A percentile compares a stretch with the other conserved stretches of the same genome.
phyloP scores from a whole-genome alignment of 1,140 invertebrate genomes.

The Dinoponera quadriceps region DNA sequence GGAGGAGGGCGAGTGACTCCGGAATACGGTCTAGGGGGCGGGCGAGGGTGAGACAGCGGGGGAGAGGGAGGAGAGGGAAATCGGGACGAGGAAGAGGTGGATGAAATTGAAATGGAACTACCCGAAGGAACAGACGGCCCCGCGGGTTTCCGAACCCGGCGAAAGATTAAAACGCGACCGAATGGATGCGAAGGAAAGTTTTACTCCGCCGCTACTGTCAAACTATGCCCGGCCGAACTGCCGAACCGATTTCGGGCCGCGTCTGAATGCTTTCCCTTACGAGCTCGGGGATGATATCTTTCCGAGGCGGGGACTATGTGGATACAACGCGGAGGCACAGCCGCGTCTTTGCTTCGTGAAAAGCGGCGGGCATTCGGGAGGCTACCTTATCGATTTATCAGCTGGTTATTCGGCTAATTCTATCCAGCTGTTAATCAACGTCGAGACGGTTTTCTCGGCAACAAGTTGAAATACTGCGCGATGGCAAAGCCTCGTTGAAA shows the following conservation, averaged over 20 bases:
- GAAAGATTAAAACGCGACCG: slow-evolving; percentile 83
- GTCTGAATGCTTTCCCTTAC: slow-evolving; percentile 63
- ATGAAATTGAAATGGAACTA: slow-evolving; percentile 84
- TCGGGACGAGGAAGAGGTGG: slow-evolving; percentile 16
- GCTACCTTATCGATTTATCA: neutral
- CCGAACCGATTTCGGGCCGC: slow-evolving; percentile 71
- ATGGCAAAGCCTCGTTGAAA: neutral
- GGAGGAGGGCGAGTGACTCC: slow-evolving; percentile 50
- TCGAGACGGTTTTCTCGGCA: neutral
- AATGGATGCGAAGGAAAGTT: slow-evolving; percentile 79
- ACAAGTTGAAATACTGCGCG: neutral
- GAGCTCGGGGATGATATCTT: slow-evolving; percentile 38
- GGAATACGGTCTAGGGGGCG: slow-evolving; percentile 28
- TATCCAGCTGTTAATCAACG: neutral
- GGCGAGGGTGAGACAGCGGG: neutral
- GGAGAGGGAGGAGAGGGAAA: neutral
- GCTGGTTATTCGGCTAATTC: neutral
- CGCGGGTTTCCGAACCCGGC: slow-evolving; percentile 79
- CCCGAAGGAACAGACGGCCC: slow-evolving; percentile 79
- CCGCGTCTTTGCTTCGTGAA: neutral
- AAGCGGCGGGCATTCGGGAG: neutral
- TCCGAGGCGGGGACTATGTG: slow-evolving; percentile 30
- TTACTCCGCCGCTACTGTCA: slow-evolving; percentile 55
- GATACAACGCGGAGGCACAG: slow-evolving; percentile 16
- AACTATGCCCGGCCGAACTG: slow-evolving; percentile 71